phyloP scores from a whole-genome alignment of 2,888 invertebrate species.

The Therioaphis trifolii region DNA sequence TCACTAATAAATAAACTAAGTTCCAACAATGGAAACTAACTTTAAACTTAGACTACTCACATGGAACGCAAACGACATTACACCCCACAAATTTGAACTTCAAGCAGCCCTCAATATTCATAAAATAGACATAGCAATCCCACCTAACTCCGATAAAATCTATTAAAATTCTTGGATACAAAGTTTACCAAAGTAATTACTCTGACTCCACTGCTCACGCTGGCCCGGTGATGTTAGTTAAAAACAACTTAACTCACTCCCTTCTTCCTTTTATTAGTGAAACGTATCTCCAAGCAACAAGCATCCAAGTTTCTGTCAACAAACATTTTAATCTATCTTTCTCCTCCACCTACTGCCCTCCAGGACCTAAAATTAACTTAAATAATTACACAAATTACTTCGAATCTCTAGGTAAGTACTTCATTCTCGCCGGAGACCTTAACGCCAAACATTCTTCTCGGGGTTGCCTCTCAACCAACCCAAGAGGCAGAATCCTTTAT shows the following conservation, averaged over 20 bases:
- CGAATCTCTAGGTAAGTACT: too few relatives aligned
- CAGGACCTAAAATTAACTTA: constrained; percentile 14
- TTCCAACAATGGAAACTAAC: constrained; percentile 17
- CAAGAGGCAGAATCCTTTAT: constrained; percentile 24
- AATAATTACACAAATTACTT: too few relatives aligned
- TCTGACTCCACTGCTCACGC: constrained; percentile 23
- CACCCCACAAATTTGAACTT: constrained; percentile 27
- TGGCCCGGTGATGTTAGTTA: not conserved
- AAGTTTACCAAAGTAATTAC: too few relatives aligned
- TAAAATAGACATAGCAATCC: constrained; percentile 42
- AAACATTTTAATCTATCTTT: constrained; percentile 9
- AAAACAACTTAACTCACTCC: constrained; percentile 6
- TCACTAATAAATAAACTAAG: constrained; percentile 22
- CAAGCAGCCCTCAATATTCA: constrained; percentile 21
- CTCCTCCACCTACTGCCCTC: constrained; percentile 29
- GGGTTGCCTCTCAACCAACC: not conserved
- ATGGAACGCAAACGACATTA: too few relatives aligned
- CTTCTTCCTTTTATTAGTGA: constrained; percentile 20
- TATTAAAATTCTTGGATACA: constrained; percentile 19
- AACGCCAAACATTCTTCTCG: constrained; percentile 7
- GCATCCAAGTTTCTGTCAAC: constrained; percentile 21
- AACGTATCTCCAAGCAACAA: constrained; percentile 34
- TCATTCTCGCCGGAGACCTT: too few relatives aligned
- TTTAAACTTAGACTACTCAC: constrained; percentile 31
- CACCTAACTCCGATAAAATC: constrained; percentile 18